Evolutionary conservation across 2,888 invertebrate species (phyloP), one percentile per base, ranked within the genome.

Genomic region (Caenorhabditis sp.): DNA sequence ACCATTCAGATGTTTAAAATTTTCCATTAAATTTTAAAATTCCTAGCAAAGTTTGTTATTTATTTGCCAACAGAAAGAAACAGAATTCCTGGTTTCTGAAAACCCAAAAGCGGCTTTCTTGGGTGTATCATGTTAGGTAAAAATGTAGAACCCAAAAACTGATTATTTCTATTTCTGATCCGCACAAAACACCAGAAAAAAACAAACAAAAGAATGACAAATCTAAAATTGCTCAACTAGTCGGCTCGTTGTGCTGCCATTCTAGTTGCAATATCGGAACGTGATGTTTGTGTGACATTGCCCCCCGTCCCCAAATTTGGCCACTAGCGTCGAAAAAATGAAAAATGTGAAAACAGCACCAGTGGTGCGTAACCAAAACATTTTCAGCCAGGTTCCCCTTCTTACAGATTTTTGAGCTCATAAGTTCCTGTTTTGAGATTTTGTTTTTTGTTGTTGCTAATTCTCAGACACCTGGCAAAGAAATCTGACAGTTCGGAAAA

Each of bases 61-160:
- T n/a, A n/a, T n/a, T n/a, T n/a, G n/a, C n/a, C n/a, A n/a, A n/a
- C n/a, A n/a, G n/a, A n/a, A n/a, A n/a, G n/a, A n/a, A n/a, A n/a
- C n/a, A n/a, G n/a, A n/a, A n/a, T n/a, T n/a, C n/a, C n/a, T n/a
- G n/a, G n/a, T n/a, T n/a, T n/a, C n/a, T n/a, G n/a, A n/a, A n/a
- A n/a, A n/a, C n/a, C n/a, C n/a, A n/a, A n/a, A n/a, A n/a, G n/a
- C n/a, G n/a, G n/a, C n/a, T n/a, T n/a, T n/a, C n/a, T n/a, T n/a
- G n/a, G n/a, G n/a, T n/a, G n/a, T n/a, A n/a, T n/a, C n/a, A n/a
- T n/a, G n/a, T n/a, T 49, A 49, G n/a, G 49, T 19, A 49, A 44
- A 75, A 35, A 35, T 38, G 41, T 16, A 86, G 86, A 88, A 87
- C 86, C 85, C 88, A 88, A 38, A 38, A 10, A 38, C 38, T 38